Percentiles rank a stretch among this genome's conserved stretches.
These are phyloP conservation scores for Holacanthella duospinosa DNA, from an alignment of 2,888 invertebrate species.

Conservation along the genomic window DNA sequence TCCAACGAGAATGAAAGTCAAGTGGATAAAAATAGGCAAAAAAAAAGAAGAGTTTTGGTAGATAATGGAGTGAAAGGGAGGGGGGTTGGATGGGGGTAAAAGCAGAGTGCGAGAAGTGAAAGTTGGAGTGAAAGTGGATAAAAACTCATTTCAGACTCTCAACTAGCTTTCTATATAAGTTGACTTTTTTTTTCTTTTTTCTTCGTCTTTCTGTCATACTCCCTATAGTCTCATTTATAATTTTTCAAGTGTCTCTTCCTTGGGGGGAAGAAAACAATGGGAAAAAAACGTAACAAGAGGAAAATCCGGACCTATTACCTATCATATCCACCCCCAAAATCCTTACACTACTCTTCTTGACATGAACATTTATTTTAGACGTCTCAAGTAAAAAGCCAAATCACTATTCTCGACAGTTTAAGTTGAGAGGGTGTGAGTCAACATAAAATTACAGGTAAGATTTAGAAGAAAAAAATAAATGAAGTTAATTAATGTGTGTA, in stretches of 20 bases:
- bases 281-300: background rate
- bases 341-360: too few relatives aligned
- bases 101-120: background rate
- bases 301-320: background rate
- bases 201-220: constrained; percentile 4
- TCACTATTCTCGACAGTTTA: too few relatives aligned
- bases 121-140: background rate
- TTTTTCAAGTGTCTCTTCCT: constrained; percentile 12
- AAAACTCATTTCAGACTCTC: constrained; percentile 7
- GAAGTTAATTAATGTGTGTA: too few relatives aligned
- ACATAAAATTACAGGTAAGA: too few relatives aligned
- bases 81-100: constrained; percentile 5
- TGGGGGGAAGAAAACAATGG: constrained; percentile 7
- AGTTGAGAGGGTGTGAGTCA: too few relatives aligned
- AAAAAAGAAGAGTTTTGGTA: background rate
- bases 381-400: too few relatives aligned
- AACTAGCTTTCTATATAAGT: background rate
- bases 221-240: constrained; percentile 32
- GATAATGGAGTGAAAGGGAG: constrained; percentile 5
- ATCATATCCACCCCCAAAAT: background rate
- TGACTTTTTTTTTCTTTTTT: background rate
- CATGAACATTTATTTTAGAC: background rate
- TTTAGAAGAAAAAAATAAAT: too few relatives aligned
- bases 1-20: background rate
- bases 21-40: constrained; percentile 3